These are phyloP conservation scores for Flexamia atlantica DNA, from an alignment of 2,888 invertebrate genomes.

Conservation along the genomic window DNA sequence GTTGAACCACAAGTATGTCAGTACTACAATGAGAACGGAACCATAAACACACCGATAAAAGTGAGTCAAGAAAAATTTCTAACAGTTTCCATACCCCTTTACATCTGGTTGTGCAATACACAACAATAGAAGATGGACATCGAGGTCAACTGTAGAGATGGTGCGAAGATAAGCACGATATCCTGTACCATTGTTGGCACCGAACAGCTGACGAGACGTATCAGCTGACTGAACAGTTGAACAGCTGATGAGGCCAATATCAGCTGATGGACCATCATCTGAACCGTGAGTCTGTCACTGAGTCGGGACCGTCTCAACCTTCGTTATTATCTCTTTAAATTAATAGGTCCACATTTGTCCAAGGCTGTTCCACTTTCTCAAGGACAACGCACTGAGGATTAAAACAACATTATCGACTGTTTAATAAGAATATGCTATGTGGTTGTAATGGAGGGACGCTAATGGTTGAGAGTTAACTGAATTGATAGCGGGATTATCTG, in stretches of 20 bases:
- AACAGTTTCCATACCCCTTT: neutral
- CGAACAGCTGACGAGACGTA: conserved; percentile 10
- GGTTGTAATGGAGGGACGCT: no score
- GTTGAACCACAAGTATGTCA: no score
- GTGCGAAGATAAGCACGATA: neutral
- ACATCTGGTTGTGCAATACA: neutral
- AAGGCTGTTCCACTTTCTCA: conserved; percentile 48
- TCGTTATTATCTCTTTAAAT: conserved; percentile 54
- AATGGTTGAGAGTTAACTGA: no score
- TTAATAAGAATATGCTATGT: no score
- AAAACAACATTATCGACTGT: conserved; percentile 9
- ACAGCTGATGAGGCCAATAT: conserved; percentile 18
- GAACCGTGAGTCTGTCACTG: conserved; percentile 18
- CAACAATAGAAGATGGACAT: conserved; percentile 5
- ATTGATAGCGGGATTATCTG: no score
- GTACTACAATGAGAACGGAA: no score
- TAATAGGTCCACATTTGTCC: conserved; percentile 37
- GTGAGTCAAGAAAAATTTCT: no score
- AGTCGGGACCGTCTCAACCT: conserved; percentile 50
- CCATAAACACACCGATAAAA: no score
- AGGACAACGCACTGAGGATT: neutral
- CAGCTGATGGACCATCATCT: conserved; percentile 18
- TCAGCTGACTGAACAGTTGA: neutral
- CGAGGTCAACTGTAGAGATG: conserved; percentile 15
- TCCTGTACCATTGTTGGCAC: neutral